Base-by-base conservation (phyloP, 2,888 invertebrate genomes). In the Nomada flava region DNA sequence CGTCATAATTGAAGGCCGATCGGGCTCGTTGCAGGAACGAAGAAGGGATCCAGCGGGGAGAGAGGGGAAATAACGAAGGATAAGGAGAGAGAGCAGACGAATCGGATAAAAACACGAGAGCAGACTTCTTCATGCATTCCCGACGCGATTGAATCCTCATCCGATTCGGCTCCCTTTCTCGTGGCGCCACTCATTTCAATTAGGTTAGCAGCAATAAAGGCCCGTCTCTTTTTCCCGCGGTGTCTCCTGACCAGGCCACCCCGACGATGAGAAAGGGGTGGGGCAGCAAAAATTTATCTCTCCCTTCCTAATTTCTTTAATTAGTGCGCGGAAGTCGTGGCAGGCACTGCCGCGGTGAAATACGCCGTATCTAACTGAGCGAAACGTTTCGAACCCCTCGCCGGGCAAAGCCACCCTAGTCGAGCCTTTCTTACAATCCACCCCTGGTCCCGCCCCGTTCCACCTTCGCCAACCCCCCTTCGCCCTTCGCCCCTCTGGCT, bases 351-450 rank as follows among this genome's bases (percentile, higher is more conserved):
- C 82, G 79, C 80, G 83, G 79, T 87, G 88, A 89, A 89, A 89
- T 86, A 88, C 88, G 86, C 85, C 86, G 82, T 83, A 89, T 87
- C 88, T 89, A 90, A 90, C 89, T 83, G 87, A 88, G 87, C 84
- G 86, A 89, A 88, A 89, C 89, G 89, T 88, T 88, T 88, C 85
- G 76, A 75, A 65, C 75, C 86, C 74, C 85, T 83, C 82, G 79
- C 81, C 87, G 83, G 81, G 88, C 78, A 88, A 88, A 89, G 75
- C 86, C 77, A 84, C 88, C 85, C 88, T 86, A 15, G 47, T 47
- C 84, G 69, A 78, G 87, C 83, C 79, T 89, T 88, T 88, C 89
- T 86, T 86, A 85, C 84, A 82, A 82, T 74, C 77, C 72, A 75
- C 53, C 75, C 50, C 59, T 18, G 23, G 67, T 26, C 65, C 57